A percentile compares a stretch with the other conserved stretches of the same genome.
phyloP scores from a whole-genome alignment of 2,888 invertebrate species.

The Pedicia rivosa region DNA sequence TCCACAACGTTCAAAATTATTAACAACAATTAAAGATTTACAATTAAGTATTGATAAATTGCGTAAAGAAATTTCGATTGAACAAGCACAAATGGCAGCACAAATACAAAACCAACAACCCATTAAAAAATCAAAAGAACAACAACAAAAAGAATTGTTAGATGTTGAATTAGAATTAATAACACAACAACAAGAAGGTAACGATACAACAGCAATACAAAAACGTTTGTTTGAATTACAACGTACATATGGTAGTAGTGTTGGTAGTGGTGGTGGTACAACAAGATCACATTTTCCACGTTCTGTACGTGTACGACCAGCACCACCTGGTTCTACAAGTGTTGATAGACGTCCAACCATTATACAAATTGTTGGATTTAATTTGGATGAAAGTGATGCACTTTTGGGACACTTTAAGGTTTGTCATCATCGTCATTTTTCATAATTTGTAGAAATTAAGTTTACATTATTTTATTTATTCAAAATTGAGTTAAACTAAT shows the following conservation, averaged over 20 bases:
- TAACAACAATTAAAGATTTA: slow-evolving; percentile 66
- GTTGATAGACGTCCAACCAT: slow-evolving; percentile 79
- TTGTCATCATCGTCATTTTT: slow-evolving; percentile 24
- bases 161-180: slow-evolving; percentile 85
- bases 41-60: slow-evolving; percentile 62
- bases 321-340: slow-evolving; percentile 31
- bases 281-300: slow-evolving; percentile 14
- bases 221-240: slow-evolving; percentile 58
- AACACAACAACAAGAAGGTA: slow-evolving; percentile 73
- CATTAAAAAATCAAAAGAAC: slow-evolving; percentile 52
- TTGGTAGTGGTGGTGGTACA: slow-evolving; percentile 12
- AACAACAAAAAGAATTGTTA: slow-evolving; percentile 74
- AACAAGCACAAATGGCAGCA: slow-evolving; percentile 28
- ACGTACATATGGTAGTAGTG: slow-evolving; percentile 23
- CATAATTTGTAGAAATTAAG: background rate
- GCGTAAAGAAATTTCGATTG: slow-evolving; percentile 27
- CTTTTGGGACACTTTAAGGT: slow-evolving; percentile 74
- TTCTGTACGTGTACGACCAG: slow-evolving; percentile 19
- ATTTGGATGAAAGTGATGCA: slow-evolving; percentile 63
- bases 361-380: slow-evolving; percentile 75
- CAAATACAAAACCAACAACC: slow-evolving; percentile 28
- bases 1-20: slow-evolving; percentile 57
- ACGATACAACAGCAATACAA: slow-evolving; percentile 67
- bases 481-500: too few species aligned
- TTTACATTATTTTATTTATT: background rate